phyloP scores from a whole-genome alignment of 2,888 invertebrate species.

The Dexiosoma caninum region DNA sequence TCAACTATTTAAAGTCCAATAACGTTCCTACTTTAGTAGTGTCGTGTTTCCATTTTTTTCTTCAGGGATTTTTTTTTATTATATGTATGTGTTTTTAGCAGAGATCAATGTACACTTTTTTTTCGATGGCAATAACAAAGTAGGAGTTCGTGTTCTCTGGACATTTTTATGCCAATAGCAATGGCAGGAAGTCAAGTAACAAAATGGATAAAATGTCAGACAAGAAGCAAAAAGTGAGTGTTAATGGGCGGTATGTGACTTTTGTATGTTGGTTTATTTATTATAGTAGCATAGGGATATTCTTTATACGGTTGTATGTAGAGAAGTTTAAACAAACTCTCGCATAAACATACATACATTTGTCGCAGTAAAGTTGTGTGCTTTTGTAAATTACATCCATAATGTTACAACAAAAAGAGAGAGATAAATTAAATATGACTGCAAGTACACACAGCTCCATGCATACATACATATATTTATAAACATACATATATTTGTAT shows the following conservation, averaged over 20 bases:
- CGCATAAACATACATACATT: neutral
- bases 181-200: constrained; percentile 25
- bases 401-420: neutral
- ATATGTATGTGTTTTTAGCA: neutral
- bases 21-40: constrained; percentile 17
- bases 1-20: constrained; percentile 41
- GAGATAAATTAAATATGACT: neutral
- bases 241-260: constrained; percentile 66
- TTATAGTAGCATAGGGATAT: neutral
- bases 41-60: neutral
- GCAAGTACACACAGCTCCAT: neutral
- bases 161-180: constrained; percentile 30
- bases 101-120: constrained; percentile 67
- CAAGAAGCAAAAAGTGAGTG: constrained; percentile 58
- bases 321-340: constrained; percentile 17
- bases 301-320: neutral
- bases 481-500: neutral
- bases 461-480: neutral
- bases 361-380: neutral
- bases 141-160: constrained; percentile 1
- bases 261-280: constrained; percentile 9
- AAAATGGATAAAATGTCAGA: constrained; percentile 4
- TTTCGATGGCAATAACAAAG: constrained; percentile 56
- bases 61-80: neutral
- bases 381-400: neutral